These are phyloP conservation scores for Petrocephalus sullivani DNA, from an alignment of 2,797 vertebrate genomes.

Conservation along the genomic window DNA sequence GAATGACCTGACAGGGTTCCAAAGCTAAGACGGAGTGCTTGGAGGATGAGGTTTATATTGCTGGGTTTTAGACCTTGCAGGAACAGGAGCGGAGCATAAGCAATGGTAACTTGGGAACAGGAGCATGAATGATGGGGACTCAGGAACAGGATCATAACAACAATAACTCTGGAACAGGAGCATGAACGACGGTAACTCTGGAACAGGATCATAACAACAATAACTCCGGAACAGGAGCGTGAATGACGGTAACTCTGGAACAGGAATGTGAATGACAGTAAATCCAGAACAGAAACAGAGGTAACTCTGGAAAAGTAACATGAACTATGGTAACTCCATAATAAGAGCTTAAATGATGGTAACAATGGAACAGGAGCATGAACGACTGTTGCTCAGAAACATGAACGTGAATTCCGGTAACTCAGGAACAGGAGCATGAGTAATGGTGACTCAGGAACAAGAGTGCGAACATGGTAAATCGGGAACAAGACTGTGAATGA, in stretches of 20 bases:
- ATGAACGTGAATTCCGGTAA: accelerated
- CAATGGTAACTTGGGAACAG: background rate
- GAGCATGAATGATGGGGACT: background rate
- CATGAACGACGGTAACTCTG: background rate
- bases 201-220: background rate
- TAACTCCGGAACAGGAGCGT: background rate
- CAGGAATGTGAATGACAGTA: background rate
- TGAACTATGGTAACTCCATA: background rate
- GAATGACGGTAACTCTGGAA: background rate
- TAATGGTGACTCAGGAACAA: background rate
- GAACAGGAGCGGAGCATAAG: background rate
- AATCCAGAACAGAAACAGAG: background rate
- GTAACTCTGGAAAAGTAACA: background rate
- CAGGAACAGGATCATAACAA: background rate
- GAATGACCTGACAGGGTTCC: background rate
- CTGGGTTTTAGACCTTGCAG: background rate
- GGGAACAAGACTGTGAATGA: too few relatives aligned
- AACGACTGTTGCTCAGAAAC: background rate
- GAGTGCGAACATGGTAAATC: background rate
- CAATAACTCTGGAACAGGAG: background rate
- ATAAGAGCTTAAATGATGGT: background rate
- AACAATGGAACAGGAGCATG: background rate
- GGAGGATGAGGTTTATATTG: background rate
- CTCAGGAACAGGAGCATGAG: background rate
- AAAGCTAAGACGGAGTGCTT: background rate